Percentiles rank a stretch among this genome's conserved stretches.
Evolutionary conservation across 2,888 invertebrate species (phyloP).

Genomic region (Apotomis capreana): DNA sequence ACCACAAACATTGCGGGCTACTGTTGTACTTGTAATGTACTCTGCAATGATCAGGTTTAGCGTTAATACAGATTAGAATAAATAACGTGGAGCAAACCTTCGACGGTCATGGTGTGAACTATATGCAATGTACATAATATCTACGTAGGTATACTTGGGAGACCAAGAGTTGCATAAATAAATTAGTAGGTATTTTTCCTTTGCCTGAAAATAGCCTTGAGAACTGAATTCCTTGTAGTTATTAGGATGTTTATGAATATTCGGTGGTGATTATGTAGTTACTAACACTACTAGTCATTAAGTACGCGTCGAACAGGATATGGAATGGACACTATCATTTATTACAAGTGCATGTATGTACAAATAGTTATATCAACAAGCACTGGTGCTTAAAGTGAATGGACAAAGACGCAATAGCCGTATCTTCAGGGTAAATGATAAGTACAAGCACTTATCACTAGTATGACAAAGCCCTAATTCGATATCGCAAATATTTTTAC

Average conservation of each 20-base stretch:
- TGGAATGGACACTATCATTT: neutral
- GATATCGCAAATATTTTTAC: conserved; percentile 72
- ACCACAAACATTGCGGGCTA: conserved; percentile 52
- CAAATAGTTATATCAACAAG: neutral
- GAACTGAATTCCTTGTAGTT: too few species aligned
- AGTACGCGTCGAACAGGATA: neutral
- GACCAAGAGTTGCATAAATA: too few species aligned
- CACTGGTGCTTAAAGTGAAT: conserved; percentile 41
- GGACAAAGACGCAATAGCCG: conserved; percentile 64
- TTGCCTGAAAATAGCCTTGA: too few species aligned
- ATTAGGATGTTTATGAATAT: too few species aligned
- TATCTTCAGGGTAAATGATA: conserved; percentile 65
- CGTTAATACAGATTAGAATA: conserved; percentile 41
- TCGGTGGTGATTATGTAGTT: too few species aligned
- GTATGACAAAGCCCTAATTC: conserved; percentile 63
- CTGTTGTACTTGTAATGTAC: conserved; percentile 44
- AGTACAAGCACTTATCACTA: conserved; percentile 63
- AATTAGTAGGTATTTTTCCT: too few species aligned
- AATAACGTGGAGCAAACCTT: conserved; percentile 16
- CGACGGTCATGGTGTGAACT: neutral
- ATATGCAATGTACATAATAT: conserved; percentile 1
- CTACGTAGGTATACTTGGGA: neutral
- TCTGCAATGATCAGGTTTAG: conserved; percentile 52
- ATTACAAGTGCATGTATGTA: neutral
- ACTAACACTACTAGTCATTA: too few species aligned